Percentiles rank a stretch among this genome's conserved stretches.
phyloP scores from a whole-genome alignment of 2,113 vertebrate species.

The Mirza zaza region DNA sequence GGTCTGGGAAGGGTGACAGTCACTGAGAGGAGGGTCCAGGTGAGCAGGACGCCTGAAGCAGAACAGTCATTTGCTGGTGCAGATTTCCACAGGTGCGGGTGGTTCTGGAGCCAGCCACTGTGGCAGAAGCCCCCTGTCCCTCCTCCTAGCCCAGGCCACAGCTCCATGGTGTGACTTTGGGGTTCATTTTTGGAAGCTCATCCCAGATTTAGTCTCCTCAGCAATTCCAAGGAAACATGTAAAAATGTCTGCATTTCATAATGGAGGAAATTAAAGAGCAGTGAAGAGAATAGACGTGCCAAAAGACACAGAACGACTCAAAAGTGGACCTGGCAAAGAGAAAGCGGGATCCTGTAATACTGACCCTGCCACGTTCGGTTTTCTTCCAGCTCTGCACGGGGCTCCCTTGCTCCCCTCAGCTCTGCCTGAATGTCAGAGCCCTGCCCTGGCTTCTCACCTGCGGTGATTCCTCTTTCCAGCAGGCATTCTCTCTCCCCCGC shows the following conservation, averaged over 20 bases:
- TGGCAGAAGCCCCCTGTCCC: fast-evolving
- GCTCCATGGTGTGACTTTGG: background rate
- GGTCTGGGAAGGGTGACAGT: background rate
- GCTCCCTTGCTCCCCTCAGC: background rate
- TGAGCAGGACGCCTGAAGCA: background rate
- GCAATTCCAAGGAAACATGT: background rate
- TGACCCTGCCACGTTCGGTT: background rate
- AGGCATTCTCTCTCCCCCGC: background rate
- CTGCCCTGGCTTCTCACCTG: background rate
- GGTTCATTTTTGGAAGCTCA: background rate
- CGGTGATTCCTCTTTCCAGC: background rate
- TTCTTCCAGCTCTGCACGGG: background rate
- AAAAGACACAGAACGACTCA: background rate
- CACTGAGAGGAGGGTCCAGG: background rate
- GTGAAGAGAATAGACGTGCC: background rate
- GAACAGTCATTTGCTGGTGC: background rate
- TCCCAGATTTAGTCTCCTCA: background rate
- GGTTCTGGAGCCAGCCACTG: background rate
- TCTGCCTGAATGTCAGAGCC: background rate
- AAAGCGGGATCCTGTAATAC: background rate
- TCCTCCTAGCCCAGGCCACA: background rate
- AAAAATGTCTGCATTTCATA: background rate
- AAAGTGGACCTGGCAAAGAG: background rate
- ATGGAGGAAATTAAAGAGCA: background rate
- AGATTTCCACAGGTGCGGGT: background rate